Evolutionary conservation across 2,888 invertebrate species (phyloP), one percentile per base, ranked within the genome.

Genomic region (Scaptomyza tumidula): DNA sequence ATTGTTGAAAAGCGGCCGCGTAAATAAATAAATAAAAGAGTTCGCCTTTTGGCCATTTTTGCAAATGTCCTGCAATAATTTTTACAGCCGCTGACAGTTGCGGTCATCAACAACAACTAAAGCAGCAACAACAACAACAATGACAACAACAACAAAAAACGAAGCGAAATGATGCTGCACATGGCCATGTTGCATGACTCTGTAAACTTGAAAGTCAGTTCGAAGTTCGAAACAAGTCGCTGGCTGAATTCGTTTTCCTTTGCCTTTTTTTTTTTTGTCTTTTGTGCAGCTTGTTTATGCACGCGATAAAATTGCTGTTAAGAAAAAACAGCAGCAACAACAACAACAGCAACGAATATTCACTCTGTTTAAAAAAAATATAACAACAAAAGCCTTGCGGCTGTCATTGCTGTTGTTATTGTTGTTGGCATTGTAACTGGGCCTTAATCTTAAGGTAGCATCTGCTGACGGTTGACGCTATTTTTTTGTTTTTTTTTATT

Each of bases 101-200:
- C 37, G 19, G 31, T 39, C 64, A 52, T 48, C 59, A 59, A 14
- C 45, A 35, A 14, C 59, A 63, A 41, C 46, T n/a, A 14, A 39
- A 70, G 56, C 45, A 56, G 58, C 59, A 75, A 71, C 9, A 33
- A 33, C 64, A 52, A 45, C 59, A 59, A 14, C 43, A 31, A 14
- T 56, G 60, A 41, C 46, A 16, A 14, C 44, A 70, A 60, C 45
- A 56, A 62, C 56, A 75, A 71, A 33, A 48, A 39, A n/a, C 2
- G 14, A 53, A 57, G 13, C 64, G 56, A 65, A 60, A 55, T 75
- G 75, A 67, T 71, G 75, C 55, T 68, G 76, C 81, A 81, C 81
- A 78, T 83, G 86, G 67, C 83, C 86, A 69, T 83, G 83, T 86
- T 86, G 83, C 83, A 83, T 83, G 83, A 83, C 80, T 86, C 73